A percentile compares a stretch with the other conserved stretches of the same genome.
These are phyloP conservation scores for Pandion haliaetus DNA, from an alignment of 2,113 vertebrate genomes.

Conservation along the genomic window DNA sequence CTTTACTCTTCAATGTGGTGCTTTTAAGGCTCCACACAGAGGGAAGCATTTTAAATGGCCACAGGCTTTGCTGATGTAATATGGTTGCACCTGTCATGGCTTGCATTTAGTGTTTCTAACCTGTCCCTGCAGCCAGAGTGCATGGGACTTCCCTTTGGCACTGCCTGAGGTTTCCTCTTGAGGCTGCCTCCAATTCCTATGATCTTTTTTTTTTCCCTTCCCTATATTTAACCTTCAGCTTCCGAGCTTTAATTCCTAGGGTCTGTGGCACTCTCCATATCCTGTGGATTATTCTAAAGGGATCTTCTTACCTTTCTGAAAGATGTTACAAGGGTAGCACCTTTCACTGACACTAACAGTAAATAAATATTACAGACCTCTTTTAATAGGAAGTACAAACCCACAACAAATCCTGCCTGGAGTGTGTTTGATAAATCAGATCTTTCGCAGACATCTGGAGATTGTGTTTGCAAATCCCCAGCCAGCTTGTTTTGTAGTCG, in stretches of 20 bases:
- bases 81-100: not conserved
- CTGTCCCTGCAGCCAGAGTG: not conserved
- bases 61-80: not conserved
- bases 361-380: not conserved
- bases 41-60: not conserved
- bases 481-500: conserved; percentile 23
- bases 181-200: not conserved
- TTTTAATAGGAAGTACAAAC: not conserved
- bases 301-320: not conserved
- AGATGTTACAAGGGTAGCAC: not conserved
- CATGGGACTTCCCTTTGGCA: not conserved
- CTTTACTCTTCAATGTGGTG: not conserved
- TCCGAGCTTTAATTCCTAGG: not conserved
- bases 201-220: accelerated
- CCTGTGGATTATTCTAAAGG: not conserved
- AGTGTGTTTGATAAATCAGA: conserved; percentile 2
- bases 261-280: not conserved
- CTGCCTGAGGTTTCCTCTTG: not conserved
- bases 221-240: not conserved
- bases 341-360: not conserved
- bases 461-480: conserved; percentile 28
- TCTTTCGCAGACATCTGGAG: conserved; percentile 51
- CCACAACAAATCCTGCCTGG: not conserved
- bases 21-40: not conserved
- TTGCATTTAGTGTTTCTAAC: not conserved